Base-by-base conservation (phyloP, 2,797 vertebrate genomes). In the Miichthys miiuy region DNA sequence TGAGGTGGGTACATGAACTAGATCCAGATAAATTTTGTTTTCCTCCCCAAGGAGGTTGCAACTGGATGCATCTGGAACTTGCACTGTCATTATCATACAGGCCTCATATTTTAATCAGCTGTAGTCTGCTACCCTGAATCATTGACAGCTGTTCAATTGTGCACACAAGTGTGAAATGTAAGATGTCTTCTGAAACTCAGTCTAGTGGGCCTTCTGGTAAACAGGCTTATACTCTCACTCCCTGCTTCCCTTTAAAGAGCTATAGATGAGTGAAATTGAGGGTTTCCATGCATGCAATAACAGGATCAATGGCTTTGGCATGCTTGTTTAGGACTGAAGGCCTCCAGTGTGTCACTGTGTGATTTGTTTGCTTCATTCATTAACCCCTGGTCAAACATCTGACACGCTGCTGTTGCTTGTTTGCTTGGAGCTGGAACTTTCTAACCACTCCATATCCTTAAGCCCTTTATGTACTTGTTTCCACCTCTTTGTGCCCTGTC, bases 311-410 rank as follows among this genome's bases (percentile, higher is more conserved):
- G 75, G 73, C 71, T 85, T 71, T 50, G 44, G 42, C 68, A 42
- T 84, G 86, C 78, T 90, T 90, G 67, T 87, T 88, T 77, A 90
- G 72, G 77, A 73, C 63, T 62, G 48, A 82, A 80, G 81, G 77
- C 77, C 77, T 84, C 48, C 65, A 80, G 62, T 78, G 75, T 87
- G 88, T 87, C 77, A 68, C 71, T 75, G 75, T 85, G 79, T 74
- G 77, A 88, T 88, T 82, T 92, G 82, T 93, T 91, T 91, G 79
- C 80, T 78, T 62, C 63, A 3, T 90, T 89, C 86, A 87, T 92
- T 91, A 87, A 89, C 86, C 81, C 70, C 65, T 75, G 77, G 79
- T 84, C 87, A 87, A 86, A 77, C 16, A 10, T 78, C 80, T 81
- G 72, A 81, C 81, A 75, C 25, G 21, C 71, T 87, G 79, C 73